Percentiles rank a stretch among this genome's conserved stretches.
Evolutionary conservation across 2,797 vertebrate species (phyloP).

Genomic region (Coccyzus lansbergi): DNA sequence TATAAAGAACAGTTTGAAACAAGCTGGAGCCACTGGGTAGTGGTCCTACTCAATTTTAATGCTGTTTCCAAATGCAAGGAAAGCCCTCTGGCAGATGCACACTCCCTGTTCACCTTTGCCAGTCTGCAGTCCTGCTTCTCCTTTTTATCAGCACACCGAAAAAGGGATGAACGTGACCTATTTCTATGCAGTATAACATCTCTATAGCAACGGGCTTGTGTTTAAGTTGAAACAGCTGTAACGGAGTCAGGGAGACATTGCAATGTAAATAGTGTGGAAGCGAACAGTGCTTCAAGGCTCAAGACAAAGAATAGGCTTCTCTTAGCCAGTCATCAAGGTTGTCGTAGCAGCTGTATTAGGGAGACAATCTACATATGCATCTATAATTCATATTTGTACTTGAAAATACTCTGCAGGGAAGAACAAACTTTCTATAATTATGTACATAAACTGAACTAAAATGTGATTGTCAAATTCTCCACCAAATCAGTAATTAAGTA

Average conservation of each 20-base stretch:
- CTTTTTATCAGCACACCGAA: background rate
- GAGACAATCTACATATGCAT: background rate
- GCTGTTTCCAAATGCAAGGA: background rate
- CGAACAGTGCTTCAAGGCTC: background rate
- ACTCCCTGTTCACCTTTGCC: background rate
- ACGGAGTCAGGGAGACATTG: background rate
- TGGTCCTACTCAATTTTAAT: rapidly evolving
- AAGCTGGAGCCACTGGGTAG: rapidly evolving
- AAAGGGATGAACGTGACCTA: conserved; percentile 4
- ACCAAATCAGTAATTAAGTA: background rate
- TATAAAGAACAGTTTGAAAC: rapidly evolving
- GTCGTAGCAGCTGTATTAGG: background rate
- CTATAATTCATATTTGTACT: background rate
- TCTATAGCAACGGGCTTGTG: conserved; percentile 60
- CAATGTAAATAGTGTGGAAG: conserved; percentile 35
- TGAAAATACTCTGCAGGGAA: background rate
- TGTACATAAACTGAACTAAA: background rate
- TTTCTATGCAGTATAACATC: conserved; percentile 41
- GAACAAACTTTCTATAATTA: background rate
- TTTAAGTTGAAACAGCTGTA: conserved; percentile 66
- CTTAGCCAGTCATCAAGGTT: background rate
- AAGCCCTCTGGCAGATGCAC: rapidly evolving
- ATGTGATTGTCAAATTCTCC: background rate
- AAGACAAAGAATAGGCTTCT: background rate
- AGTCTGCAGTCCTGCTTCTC: background rate